Evolutionary conservation across 2,797 vertebrate species (phyloP), one percentile per base, ranked within the genome.

Genomic region (Pteronotus mesoamericanus): DNA sequence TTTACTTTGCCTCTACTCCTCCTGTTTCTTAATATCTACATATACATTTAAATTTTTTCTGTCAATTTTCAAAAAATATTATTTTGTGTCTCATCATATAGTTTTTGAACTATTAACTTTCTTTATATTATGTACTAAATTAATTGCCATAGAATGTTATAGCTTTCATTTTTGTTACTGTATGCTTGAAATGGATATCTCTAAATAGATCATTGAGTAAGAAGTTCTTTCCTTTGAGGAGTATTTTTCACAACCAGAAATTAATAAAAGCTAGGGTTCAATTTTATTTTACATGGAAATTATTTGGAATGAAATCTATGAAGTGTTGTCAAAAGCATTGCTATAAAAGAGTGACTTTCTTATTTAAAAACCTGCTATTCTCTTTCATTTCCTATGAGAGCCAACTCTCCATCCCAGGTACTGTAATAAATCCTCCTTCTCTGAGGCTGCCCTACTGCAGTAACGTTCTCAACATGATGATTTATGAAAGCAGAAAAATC

Each of bases 281-380:
- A 66, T 71, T 95, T 94, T 95, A 97, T 96, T 96, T 89, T 94
- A 93, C 74, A 66, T 89, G 51, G 86, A 94, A 95, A 75, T 94
- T 91, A 86, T 89, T 94, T 96, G 72, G 72, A 96, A 94, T 84
- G 39, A 79, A 94, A 91, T 86, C 79, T 94, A 48, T 83, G 89
- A 93, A 84, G 66, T 51, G n/a, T 85, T 89, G 85, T 53, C 57
- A 84, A 93, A 91, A 89, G n/a, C 71, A 69, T 74, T 93, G 59
- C 26, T 87, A 22, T 61, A 61, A 34, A 90, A 61, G 29, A 66
- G 39, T 84, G 80, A 84, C 77, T 91, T 93, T 88, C 66, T 87
- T 53, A 89, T 86, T 85, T 94, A 93, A 93, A 24, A 86, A 57
- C 1, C 39, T 83, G 3, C 42, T 84, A 39, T 95, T 86, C 79